Percentiles rank a stretch among this genome's conserved stretches.
Evolutionary conservation across 2,888 invertebrate genomes (phyloP).

Genomic region (Tipula vernalis): DNA sequence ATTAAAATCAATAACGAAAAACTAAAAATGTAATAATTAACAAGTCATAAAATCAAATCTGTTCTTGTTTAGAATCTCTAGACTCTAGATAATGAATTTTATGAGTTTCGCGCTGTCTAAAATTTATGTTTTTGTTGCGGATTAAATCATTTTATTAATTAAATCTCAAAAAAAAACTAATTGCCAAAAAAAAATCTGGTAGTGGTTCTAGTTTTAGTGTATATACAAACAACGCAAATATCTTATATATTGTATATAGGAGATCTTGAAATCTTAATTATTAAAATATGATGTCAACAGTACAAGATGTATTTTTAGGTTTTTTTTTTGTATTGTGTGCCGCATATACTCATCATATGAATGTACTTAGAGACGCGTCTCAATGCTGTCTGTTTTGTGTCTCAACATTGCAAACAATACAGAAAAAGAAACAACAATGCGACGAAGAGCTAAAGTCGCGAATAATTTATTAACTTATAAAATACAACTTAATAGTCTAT

Average conservation of each 20-base stretch:
- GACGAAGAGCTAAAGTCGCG: background rate
- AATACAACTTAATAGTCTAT: background rate
- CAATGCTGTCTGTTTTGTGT: background rate
- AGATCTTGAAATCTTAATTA: background rate
- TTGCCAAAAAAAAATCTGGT: background rate
- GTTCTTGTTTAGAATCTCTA: background rate
- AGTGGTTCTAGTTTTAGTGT: background rate
- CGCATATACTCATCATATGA: background rate
- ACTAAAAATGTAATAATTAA: background rate
- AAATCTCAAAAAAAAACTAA: background rate
- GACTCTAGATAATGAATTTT: background rate
- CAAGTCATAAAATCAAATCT: background rate
- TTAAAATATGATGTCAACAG: background rate
- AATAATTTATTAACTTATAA: background rate
- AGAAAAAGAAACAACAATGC: background rate
- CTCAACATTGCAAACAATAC: background rate
- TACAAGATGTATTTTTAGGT: background rate
- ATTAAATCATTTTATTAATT: background rate
- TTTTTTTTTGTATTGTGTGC: background rate
- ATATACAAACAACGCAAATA: background rate
- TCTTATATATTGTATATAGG: background rate
- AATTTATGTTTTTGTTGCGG: background rate
- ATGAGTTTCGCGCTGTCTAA: background rate
- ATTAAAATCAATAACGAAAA: background rate
- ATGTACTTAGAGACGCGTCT: background rate